A percentile compares a stretch with the other conserved stretches of the same genome.
These are phyloP conservation scores for Drosophila buzzatii DNA, from an alignment of 2,888 invertebrate species.

Conservation along the genomic window DNA sequence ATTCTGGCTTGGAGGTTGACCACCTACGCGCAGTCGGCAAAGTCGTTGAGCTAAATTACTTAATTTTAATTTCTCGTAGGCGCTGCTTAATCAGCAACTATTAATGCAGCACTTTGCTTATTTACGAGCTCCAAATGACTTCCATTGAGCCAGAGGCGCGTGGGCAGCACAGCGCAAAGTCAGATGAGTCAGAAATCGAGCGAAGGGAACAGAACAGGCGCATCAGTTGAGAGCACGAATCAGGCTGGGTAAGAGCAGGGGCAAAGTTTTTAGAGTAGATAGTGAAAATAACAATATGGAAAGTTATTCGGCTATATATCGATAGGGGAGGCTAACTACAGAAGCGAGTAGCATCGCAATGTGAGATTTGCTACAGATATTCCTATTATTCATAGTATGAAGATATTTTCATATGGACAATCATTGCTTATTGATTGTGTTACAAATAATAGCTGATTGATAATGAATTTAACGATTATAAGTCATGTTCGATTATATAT, in stretches of 20 bases:
- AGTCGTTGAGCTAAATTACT: slow-evolving; percentile 66
- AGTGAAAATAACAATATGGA: not conserved
- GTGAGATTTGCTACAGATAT: not conserved
- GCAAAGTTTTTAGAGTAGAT: not conserved
- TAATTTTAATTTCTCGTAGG: slow-evolving; percentile 75
- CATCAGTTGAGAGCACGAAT: not conserved
- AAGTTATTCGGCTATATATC: not conserved
- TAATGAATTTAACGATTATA: too few relatives aligned
- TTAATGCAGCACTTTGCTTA: slow-evolving; percentile 84
- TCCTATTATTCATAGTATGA: too few relatives aligned
- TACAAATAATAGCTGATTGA: too few relatives aligned
- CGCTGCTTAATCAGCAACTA: slow-evolving; percentile 85
- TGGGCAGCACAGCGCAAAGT: slow-evolving; percentile 21
- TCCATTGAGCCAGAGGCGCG: slow-evolving; percentile 56
- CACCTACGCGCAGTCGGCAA: slow-evolving; percentile 36
- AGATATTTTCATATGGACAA: too few relatives aligned
- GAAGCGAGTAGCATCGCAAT: too few relatives aligned
- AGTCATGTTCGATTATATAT: too few relatives aligned
- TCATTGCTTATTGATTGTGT: too few relatives aligned
- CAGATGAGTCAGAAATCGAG: slow-evolving; percentile 40
- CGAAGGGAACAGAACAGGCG: not conserved
- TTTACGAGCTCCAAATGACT: slow-evolving; percentile 83
- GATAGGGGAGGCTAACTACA: not conserved
- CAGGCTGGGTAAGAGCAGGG: not conserved
- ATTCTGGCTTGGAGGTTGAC: slow-evolving; percentile 6